These are phyloP conservation scores for Amphiprion ocellaris DNA, from an alignment of 2,113 vertebrate genomes.

Conservation along the genomic window DNA sequence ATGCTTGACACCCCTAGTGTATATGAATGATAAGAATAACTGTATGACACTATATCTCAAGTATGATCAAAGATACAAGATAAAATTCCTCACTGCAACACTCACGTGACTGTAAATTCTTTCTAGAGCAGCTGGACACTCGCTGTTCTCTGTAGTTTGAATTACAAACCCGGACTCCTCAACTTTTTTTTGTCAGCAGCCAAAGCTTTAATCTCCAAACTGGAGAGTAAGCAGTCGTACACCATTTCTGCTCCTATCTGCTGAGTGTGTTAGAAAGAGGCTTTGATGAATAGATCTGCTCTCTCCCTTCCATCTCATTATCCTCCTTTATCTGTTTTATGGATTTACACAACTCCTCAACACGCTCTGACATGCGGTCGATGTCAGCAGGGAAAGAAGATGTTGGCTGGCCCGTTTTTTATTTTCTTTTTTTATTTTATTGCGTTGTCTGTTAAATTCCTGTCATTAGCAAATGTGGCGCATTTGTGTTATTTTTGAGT, in stretches of 20 bases:
- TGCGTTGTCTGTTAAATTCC: constrained; percentile 43
- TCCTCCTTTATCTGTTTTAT: constrained; percentile 79
- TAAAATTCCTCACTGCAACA: neutral
- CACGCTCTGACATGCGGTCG: constrained; percentile 60
- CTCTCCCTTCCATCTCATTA: constrained; percentile 80
- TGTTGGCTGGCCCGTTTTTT: constrained; percentile 33
- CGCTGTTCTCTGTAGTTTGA: constrained; percentile 23
- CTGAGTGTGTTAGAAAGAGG: constrained; percentile 81
- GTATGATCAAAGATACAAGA: constrained; percentile 6
- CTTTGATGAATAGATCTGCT: constrained; percentile 82
- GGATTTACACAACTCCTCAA: constrained; percentile 77
- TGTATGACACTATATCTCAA: neutral
- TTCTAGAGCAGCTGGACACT: constrained; percentile 3
- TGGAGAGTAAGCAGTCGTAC: constrained; percentile 68
- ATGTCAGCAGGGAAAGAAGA: constrained; percentile 55
- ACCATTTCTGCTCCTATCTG: constrained; percentile 60
- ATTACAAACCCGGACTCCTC: constrained; percentile 31
- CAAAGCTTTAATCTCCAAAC: constrained; percentile 75
- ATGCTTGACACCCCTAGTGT: too few relatives aligned
- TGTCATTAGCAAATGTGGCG: constrained; percentile 11
- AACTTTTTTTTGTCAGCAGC: constrained; percentile 61
- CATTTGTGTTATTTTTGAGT: constrained; percentile 39
- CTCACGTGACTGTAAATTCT: constrained; percentile 12
- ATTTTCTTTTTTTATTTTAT: neutral
- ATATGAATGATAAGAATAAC: neutral